Conservation (phyloP, 2,113 vertebrate genomes). For the Clinocottus analis region DNA sequence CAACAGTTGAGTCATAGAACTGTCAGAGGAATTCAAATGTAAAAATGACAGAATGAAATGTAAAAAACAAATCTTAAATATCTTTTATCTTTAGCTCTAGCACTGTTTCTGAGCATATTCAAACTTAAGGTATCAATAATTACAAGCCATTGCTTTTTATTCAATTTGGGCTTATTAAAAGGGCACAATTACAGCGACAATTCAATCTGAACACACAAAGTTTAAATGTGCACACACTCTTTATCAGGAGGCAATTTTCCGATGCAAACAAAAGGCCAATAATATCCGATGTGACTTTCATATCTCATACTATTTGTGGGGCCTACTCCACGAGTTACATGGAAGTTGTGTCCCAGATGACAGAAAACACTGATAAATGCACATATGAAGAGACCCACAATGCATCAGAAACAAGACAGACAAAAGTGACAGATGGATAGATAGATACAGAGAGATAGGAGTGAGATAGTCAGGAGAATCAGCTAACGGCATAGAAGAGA, state of each 20-base stretch:
- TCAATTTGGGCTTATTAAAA: too few species aligned
- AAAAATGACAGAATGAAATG: not conserved
- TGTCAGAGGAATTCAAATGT: not conserved
- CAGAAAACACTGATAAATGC: not conserved
- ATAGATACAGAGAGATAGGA: not conserved
- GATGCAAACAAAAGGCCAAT: too few species aligned
- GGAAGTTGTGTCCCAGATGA: not conserved
- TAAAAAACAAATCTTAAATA: too few species aligned
- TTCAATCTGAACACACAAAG: too few species aligned
- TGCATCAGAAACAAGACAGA: not conserved
- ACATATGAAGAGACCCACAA: not conserved
- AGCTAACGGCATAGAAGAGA: constrained; percentile 32
- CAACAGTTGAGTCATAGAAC: not conserved
- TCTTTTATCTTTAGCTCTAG: too few species aligned
- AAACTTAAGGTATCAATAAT: not conserved
- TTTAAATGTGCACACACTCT: too few species aligned
- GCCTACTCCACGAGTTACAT: constrained; percentile 3
- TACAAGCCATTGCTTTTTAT: not conserved
- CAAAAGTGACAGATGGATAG: not conserved
- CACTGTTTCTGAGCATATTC: not conserved
- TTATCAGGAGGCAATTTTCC: too few species aligned
- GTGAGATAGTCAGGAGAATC: constrained; percentile 1
- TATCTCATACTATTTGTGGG: not conserved
- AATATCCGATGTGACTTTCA: too few species aligned
- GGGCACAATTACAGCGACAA: too few species aligned